phyloP scores from a whole-genome alignment of 2,113 vertebrate species.

The Nipponia nippon region DNA sequence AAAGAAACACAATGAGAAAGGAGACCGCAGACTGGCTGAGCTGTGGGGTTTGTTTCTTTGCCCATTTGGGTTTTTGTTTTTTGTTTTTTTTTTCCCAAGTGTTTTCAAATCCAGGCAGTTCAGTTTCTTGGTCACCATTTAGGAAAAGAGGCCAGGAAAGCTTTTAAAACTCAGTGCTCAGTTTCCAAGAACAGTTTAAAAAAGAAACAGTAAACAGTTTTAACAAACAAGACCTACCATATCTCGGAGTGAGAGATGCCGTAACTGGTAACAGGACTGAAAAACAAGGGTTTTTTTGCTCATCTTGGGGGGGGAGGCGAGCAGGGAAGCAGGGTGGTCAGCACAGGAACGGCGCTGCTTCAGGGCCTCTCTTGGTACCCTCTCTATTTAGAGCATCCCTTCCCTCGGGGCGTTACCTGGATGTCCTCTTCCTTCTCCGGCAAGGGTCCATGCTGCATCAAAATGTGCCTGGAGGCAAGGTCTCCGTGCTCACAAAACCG shows the following conservation, averaged over 20 bases:
- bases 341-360: rapidly evolving
- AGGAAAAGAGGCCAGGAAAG: not conserved
- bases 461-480: conserved; percentile 75
- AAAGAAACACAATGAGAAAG: not conserved
- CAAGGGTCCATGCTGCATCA: conserved; percentile 77
- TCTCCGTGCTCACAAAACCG: conserved; percentile 78
- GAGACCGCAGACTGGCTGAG: not conserved
- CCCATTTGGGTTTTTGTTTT: not conserved
- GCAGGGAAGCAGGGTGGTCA: not conserved
- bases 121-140: not conserved
- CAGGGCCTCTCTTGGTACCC: not conserved
- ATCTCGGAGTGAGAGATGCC: not conserved
- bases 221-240: not conserved
- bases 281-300: not conserved
- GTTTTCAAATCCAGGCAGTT: not conserved
- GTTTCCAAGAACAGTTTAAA: not conserved
- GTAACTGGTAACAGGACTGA: not conserved
- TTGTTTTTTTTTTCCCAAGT: not conserved
- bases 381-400: not conserved
- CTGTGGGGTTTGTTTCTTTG: not conserved
- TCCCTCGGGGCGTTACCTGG: conserved; percentile 70
- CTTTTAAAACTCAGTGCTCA: not conserved
- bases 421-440: conserved; percentile 84
- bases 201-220: not conserved
- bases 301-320: rapidly evolving